phyloP scores from a whole-genome alignment of 2,888 invertebrate species.

The Athalia cordata region DNA sequence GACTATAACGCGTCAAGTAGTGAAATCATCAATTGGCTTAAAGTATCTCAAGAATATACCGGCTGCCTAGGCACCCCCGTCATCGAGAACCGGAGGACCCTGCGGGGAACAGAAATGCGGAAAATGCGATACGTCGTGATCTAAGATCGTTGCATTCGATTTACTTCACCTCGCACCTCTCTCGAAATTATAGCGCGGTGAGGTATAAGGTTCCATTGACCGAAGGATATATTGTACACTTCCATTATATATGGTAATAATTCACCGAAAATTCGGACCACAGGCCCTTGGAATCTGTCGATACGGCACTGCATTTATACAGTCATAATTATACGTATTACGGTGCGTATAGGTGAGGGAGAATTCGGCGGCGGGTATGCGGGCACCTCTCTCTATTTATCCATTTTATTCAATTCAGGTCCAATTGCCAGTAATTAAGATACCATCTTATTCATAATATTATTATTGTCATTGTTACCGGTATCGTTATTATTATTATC shows the following conservation, averaged over 20 bases:
- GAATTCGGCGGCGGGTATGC: constrained; percentile 23
- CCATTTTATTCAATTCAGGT: constrained; percentile 36
- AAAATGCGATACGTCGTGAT: too few species aligned
- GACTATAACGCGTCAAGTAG: constrained; percentile 28
- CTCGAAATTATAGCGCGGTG: too few species aligned
- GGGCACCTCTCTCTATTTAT: constrained; percentile 27
- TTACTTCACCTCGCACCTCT: too few species aligned
- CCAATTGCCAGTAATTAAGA: constrained; percentile 41
- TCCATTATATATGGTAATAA: too few species aligned
- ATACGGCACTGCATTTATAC: background rate
- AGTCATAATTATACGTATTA: constrained; percentile 10
- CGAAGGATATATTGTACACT: too few species aligned
- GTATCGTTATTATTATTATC: too few species aligned
- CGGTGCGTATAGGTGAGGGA: constrained; percentile 35
- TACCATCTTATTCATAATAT: constrained; percentile 32
- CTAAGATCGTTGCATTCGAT: too few species aligned
- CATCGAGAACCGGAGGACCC: background rate
- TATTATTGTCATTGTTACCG: too few species aligned
- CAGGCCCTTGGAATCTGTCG: background rate
- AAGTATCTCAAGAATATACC: constrained; percentile 29
- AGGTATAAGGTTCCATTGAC: too few species aligned
- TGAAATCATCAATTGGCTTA: constrained; percentile 41
- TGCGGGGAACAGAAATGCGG: background rate
- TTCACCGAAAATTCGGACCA: background rate
- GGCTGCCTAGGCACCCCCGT: background rate